Conservation (phyloP, 2,888 invertebrate genomes). For the Bombyx huttoni region DNA sequence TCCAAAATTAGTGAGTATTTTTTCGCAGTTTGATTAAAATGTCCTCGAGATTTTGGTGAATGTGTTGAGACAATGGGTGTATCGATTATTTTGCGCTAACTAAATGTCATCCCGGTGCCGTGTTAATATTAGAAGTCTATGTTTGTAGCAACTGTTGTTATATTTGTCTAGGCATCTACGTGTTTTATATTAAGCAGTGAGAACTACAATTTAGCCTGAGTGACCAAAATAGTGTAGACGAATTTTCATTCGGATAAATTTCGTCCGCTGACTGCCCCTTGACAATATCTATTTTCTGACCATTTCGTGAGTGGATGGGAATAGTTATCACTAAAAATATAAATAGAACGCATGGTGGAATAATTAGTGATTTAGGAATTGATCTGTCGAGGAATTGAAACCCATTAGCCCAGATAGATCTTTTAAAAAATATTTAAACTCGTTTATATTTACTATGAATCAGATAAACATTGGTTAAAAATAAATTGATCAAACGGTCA, state of each 20-base stretch:
- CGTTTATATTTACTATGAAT: background rate
- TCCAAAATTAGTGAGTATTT: constrained; percentile 13
- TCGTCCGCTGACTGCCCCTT: constrained; percentile 37
- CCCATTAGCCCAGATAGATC: background rate
- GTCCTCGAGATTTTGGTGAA: constrained; percentile 53
- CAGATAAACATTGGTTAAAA: too few species aligned
- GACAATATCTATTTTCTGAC: constrained; percentile 46
- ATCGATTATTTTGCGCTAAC: constrained; percentile 72
- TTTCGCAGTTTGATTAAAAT: constrained; percentile 28
- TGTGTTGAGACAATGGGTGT: constrained; percentile 69
- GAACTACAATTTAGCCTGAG: constrained; percentile 57
- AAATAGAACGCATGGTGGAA: constrained; percentile 11
- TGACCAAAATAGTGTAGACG: constrained; percentile 60
- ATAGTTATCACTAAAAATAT: constrained; percentile 18
- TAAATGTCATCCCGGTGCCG: constrained; percentile 70
- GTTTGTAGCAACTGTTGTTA: constrained; percentile 63
- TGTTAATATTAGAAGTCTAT: constrained; percentile 71
- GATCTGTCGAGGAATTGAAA: background rate
- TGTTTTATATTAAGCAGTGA: constrained; percentile 66
- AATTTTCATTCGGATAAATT: constrained; percentile 42
- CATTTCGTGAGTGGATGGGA: constrained; percentile 29
- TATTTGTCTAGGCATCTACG: constrained; percentile 69
- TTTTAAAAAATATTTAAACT: background rate
- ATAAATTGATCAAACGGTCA: too few species aligned
- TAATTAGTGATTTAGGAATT: background rate